Percentiles rank a stretch among this genome's conserved stretches.
phyloP scores from a whole-genome alignment of 1,140 invertebrate species.

The Drosophila pseudoobscura region DNA sequence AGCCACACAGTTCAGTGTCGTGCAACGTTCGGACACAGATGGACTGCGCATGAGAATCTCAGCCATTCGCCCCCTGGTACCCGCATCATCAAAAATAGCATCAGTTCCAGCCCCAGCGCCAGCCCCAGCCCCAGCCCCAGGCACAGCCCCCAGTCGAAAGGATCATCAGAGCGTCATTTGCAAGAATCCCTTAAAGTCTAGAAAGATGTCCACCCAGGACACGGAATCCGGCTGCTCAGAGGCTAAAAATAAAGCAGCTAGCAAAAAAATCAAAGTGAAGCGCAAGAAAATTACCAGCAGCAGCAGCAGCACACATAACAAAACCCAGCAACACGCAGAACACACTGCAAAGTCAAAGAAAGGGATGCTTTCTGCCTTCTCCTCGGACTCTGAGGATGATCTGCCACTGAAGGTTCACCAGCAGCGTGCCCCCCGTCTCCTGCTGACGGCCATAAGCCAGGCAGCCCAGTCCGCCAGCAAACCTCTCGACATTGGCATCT shows the following conservation, averaged over 20 bases:
- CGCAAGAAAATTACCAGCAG: slow-evolving; percentile 57
- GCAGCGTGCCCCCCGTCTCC: slow-evolving; percentile 68
- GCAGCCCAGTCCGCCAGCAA: slow-evolving; percentile 49
- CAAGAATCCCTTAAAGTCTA: slow-evolving; percentile 21
- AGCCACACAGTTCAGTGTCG: slow-evolving; percentile 80
- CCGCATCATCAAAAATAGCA: slow-evolving; percentile 20
- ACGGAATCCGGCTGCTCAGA: slow-evolving; percentile 35
- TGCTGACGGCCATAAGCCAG: slow-evolving; percentile 67
- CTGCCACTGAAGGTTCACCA: slow-evolving; percentile 64
- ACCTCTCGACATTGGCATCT: slow-evolving; percentile 79
- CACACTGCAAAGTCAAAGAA: slow-evolving; percentile 31
- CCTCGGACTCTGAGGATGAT: slow-evolving; percentile 73
- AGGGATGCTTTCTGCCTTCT: slow-evolving; percentile 38
- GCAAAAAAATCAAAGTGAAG: slow-evolving; percentile 74
- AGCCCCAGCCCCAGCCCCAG: slow-evolving; percentile 6
- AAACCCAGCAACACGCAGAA: slow-evolving; percentile 11
- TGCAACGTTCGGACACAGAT: slow-evolving; percentile 77
- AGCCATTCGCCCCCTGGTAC: slow-evolving; percentile 66
- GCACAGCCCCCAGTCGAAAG: neutral
- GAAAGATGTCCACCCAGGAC: slow-evolving; percentile 49
- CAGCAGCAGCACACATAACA: slow-evolving; percentile 23
- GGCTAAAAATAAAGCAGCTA: slow-evolving; percentile 29
- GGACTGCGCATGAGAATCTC: slow-evolving; percentile 82
- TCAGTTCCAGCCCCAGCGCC: neutral
- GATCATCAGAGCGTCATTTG: neutral